Base-by-base conservation (phyloP, 1,140 invertebrate genomes). In the Planococcus citri region DNA sequence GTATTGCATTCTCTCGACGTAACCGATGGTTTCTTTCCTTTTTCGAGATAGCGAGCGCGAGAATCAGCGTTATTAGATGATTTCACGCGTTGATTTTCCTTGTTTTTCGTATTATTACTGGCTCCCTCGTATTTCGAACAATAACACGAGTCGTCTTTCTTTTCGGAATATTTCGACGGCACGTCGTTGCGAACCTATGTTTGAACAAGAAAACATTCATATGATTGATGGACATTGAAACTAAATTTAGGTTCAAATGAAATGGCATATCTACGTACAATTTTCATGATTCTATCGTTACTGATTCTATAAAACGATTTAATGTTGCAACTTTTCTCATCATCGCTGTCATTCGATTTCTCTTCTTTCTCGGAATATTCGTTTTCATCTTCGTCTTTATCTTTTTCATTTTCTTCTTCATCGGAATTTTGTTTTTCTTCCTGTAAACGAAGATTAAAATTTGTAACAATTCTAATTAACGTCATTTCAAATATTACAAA, bases 401-500 rank as follows among this genome's bases (percentile, higher is more conserved):
- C 61, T 60, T 69, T 58, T 57, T 21, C 41, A 25, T 58, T 58
- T 25, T 71, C 70, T 20, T 69, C 68, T 41, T 69, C 68, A 22
- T 41, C 68, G 22, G 41, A 41, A 68, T 73, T 57, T 70, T 73
- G 71, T 70, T 74, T 73, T 27, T 71, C 73, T 70, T 74, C 74
- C 70, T 71, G n/a, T n/a, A n/a, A n/a, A n/a, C n/a, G n/a, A 41
- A 70, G 61, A 67, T 33, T 8, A 71, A 73, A 73, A 74, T 76
- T 76, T 77, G 33, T 58, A 71, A 69, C 21, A 73, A 70, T 60
- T 37, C 70, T 14, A 51, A 14, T 72, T 57, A 60, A 58, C 12
- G 29, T 33, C 29, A 33, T 33, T 33, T 6, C 12, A 6, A 12
- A 33, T 6, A 33, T 33, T 33, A 6, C 4, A 33, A 33, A 33